These are phyloP conservation scores for Chondrilla cf. caribensis DNA, from an alignment of 37 sponge, comb jelly and placozoan species.

Conservation along the genomic window DNA sequence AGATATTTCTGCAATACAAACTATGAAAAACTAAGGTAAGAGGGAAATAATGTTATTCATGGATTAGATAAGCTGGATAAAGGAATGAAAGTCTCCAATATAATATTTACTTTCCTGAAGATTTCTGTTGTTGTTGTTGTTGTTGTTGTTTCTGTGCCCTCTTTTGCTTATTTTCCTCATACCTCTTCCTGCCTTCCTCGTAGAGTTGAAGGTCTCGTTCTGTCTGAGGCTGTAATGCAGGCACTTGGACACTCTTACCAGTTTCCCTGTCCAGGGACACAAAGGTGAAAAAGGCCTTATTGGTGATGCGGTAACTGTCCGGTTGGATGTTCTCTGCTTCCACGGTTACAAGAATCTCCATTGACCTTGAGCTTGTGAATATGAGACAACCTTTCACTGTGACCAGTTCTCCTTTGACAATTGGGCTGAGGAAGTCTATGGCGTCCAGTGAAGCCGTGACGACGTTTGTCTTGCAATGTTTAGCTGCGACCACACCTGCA, in stretches of 20 bases:
- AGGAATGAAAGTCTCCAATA: no score
- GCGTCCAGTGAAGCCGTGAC: constrained; percentile 88
- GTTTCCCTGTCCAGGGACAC: constrained; percentile 60
- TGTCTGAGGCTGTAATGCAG: constrained; percentile 40
- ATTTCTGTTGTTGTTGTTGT: no score
- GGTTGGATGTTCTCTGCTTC: constrained; percentile 54
- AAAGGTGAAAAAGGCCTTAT: constrained; percentile 82
- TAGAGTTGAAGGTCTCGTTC: constrained; percentile 56
- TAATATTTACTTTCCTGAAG: no score
- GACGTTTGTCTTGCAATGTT: constrained; percentile 52
- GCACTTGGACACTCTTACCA: constrained; percentile 47
- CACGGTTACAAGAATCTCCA: constrained; percentile 57
- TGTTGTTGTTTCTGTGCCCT: constrained; percentile 6
- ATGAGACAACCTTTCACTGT: constrained; percentile 64
- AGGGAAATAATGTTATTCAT: no score
- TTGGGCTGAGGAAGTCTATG: constrained; percentile 77
- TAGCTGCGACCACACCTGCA: constrained; percentile 71
- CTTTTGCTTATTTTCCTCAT: constrained; percentile 44
- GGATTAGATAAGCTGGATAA: no score
- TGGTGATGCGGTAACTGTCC: constrained; percentile 49
- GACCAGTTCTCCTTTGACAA: constrained; percentile 69
- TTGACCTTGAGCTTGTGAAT: constrained; percentile 56
- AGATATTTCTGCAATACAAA: no score
- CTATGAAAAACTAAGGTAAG: no score
- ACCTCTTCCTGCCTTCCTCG: constrained; percentile 48